Evolutionary conservation across 2,888 invertebrate genomes (phyloP), one percentile per base, ranked within the genome.

Genomic region (Odontocerum albicorne): DNA sequence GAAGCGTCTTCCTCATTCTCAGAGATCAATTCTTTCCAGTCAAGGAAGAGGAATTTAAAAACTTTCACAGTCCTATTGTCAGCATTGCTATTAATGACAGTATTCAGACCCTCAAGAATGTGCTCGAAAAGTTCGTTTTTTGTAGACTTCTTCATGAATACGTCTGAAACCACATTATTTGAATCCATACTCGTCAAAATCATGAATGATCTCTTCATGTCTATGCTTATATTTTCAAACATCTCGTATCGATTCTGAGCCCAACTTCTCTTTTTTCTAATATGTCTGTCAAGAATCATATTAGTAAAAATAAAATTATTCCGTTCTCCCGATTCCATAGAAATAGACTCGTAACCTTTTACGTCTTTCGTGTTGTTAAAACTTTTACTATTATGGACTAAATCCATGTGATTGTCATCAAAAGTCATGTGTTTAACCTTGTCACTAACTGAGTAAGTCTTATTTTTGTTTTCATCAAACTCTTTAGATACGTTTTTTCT

Each of bases 11-110:
- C 45, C n/a, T 46, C 44, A 12, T 15, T 20, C 20, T 59, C 49
- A 17, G 47, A 63, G 15, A 65, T 65, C 62, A 70, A 67, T 35
- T 66, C 65, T 20, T 65, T 65, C 60, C 72, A 63, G 57, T 72
- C 72, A 19, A 68, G 65, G 50, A 72, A 65, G 39, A 67, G 61
- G 62, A 68, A 70, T 43, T 64, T 63, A 32, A 62, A 61, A 12
- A 49, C 47, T 31, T 61, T 59, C 2, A 53, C 15, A 2, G 46
- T 54, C 36, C 49, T 46, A 22, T 59, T 60, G n/a, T 52, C 59
- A n/a, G 22, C 27, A 20, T 39, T 60, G 12, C 36, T 49, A 19
- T 31, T 44, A 6, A 36, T 22, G 6, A 62, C 53, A 1, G 42
- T 51, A 13, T 55, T 55, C 39, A 62, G 33, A 22, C 62, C 61